Base-by-base conservation (phyloP, 2,113 vertebrate species). In the Cyrtonyx montezumae region DNA sequence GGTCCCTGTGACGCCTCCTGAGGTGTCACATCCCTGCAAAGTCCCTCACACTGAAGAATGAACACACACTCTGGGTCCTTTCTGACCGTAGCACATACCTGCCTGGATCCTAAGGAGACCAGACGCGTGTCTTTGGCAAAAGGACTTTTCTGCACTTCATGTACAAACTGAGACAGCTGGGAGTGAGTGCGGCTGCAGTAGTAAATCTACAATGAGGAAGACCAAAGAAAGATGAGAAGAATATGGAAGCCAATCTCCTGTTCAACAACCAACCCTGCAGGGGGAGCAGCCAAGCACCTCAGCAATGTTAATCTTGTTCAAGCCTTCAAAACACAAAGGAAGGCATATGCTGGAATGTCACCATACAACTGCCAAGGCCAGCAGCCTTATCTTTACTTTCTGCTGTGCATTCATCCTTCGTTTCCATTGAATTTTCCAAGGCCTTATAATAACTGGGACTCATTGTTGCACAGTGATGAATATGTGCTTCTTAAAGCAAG, bases 181-280 rank as follows among this genome's bases (percentile, higher is more conserved):
- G 99, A 99, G 89, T 99, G 99, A 7, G 99, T 99, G 79, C 99
- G 98, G 80, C 99, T 99, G 94, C 99, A 99, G 97, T 99, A 99
- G 96, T 99, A 99, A 87, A 99, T 99, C 99, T 99, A 62, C 67
- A 53, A 1, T 2, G 19, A 40, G 59, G 26, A 87, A 45, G 63
- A 62, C 71, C 19, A 73, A 42, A 78, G 17, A 26, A 58, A 79
- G 67, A 74, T 34, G 61, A 59, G 25, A 71, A 81, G 25, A 71
- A 84, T 25, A 9, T 5, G 19, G 48, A 79, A 91, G 15, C 17
- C 37, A 83, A 43, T 30, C 11, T 17, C 45, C 55, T 68, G 18
- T 21, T 53, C 53, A 36, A 79, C 25, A 63, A 49, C 5, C 37
- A 67, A 6, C 25, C 55, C 51, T 56, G 8, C 36, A 68, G 67